Conservation (phyloP, 1,140 invertebrate species). For the Pantala flavescens region DNA sequence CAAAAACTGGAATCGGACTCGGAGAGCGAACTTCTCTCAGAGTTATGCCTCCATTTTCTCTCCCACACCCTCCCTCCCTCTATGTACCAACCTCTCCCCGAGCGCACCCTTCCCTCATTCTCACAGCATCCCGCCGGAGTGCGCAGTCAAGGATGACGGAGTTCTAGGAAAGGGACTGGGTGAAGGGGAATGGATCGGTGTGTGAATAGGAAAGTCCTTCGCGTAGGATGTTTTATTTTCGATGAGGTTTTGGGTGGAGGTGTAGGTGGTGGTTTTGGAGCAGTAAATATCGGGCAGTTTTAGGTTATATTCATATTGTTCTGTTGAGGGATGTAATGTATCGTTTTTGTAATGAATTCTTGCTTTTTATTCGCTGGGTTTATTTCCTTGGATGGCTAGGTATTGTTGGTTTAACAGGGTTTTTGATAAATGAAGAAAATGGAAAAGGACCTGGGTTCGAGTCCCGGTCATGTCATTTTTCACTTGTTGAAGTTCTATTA, state of each 20-base stretch:
- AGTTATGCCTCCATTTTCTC: background rate
- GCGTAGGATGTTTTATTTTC: background rate
- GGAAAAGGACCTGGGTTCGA: too few relatives aligned
- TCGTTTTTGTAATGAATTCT: too few relatives aligned
- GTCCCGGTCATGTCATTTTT: too few relatives aligned
- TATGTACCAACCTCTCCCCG: background rate
- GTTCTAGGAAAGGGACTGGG: background rate
- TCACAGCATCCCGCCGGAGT: background rate
- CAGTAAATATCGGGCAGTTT: too few relatives aligned
- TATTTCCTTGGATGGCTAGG: too few relatives aligned
- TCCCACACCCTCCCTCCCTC: background rate
- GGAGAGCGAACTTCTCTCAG: background rate
- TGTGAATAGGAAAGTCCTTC: background rate
- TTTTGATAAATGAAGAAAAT: too few relatives aligned
- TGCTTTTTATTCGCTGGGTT: too few relatives aligned
- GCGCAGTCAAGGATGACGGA: conserved; percentile 6
- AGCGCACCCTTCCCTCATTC: background rate
- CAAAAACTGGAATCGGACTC: conserved; percentile 4
- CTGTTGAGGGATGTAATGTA: too few relatives aligned
- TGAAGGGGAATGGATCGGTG: background rate
- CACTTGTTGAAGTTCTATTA: too few relatives aligned
- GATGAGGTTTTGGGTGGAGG: background rate
- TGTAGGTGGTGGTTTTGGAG: too few relatives aligned
- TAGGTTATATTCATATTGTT: too few relatives aligned
- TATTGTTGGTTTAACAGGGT: too few relatives aligned